A percentile compares a stretch with the other conserved stretches of the same genome.
Conservation (phyloP, 2,113 vertebrate species). For the Typhlomys cinereus region DNA sequence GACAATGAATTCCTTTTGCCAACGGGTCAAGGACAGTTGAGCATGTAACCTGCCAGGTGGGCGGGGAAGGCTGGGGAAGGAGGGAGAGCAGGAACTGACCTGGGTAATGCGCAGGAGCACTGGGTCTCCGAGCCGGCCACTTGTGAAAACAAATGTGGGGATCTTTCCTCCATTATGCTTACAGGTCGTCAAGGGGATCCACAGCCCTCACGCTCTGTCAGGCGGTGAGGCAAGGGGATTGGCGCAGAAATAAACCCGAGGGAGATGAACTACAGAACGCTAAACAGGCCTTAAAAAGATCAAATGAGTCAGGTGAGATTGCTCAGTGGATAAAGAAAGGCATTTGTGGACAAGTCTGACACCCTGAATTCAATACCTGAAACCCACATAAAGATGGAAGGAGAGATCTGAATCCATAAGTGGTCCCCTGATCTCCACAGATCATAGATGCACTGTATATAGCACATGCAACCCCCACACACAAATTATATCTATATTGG, state of each 20-base stretch:
- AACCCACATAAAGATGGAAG: too few species aligned
- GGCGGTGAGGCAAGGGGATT: background rate
- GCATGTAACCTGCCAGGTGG: background rate
- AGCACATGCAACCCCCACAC: too few species aligned
- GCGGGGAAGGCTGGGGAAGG: background rate
- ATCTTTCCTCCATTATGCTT: background rate
- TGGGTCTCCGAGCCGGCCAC: background rate
- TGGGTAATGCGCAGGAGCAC: background rate
- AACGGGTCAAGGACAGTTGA: slow-evolving; percentile 7
- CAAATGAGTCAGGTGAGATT: too few species aligned
- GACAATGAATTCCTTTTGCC: slow-evolving; percentile 9
- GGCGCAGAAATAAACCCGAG: background rate
- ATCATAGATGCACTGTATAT: too few species aligned
- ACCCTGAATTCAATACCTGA: too few species aligned
- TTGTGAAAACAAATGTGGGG: background rate
- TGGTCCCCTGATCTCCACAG: too few species aligned
- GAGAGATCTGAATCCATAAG: too few species aligned
- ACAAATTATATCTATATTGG: too few species aligned
- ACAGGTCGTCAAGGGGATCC: background rate
- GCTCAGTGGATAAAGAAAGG: too few species aligned
- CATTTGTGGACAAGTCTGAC: too few species aligned
- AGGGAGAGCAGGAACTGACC: background rate
- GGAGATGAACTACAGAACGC: background rate
- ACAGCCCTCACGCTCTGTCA: background rate
- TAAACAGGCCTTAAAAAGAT: background rate